Conservation (phyloP, 2,888 invertebrate species). For the Timema cristinae region DNA sequence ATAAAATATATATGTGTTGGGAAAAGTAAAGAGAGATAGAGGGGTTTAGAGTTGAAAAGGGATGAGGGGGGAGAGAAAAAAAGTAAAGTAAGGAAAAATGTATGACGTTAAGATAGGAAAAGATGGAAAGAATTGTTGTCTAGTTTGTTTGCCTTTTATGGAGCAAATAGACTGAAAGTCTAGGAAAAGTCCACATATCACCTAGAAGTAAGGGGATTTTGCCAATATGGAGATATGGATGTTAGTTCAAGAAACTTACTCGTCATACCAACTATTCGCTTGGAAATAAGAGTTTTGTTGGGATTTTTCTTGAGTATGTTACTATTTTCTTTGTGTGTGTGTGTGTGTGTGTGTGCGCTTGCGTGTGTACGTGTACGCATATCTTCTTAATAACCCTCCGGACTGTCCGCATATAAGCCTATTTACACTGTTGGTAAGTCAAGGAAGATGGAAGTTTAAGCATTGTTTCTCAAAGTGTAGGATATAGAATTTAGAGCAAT, state of each 20-base stretch:
- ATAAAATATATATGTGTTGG: constrained; percentile 15
- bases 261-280: too few relatives aligned
- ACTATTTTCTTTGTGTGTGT: too few relatives aligned
- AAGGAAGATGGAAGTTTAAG: too few relatives aligned
- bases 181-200: constrained; percentile 16
- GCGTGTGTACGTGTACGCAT: too few relatives aligned
- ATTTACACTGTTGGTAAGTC: too few relatives aligned
- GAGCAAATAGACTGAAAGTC: constrained; percentile 11
- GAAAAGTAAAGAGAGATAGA: constrained; percentile 10
- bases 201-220: not conserved
- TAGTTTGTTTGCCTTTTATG: constrained; percentile 14
- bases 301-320: too few relatives aligned
- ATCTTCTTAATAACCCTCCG: too few relatives aligned
- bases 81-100: not conserved
- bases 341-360: too few relatives aligned
- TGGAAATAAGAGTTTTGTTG: too few relatives aligned
- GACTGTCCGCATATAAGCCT: too few relatives aligned
- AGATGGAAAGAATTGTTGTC: constrained; percentile 17
- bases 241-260: not conserved
- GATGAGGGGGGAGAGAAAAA: constrained; percentile 1
- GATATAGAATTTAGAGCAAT: too few relatives aligned
- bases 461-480: too few relatives aligned
- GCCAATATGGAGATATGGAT: constrained; percentile 14
- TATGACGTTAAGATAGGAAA: constrained; percentile 14
- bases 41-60: not conserved